Base-by-base conservation (phyloP, 2,113 vertebrate genomes). In the Climacteris rufus region DNA sequence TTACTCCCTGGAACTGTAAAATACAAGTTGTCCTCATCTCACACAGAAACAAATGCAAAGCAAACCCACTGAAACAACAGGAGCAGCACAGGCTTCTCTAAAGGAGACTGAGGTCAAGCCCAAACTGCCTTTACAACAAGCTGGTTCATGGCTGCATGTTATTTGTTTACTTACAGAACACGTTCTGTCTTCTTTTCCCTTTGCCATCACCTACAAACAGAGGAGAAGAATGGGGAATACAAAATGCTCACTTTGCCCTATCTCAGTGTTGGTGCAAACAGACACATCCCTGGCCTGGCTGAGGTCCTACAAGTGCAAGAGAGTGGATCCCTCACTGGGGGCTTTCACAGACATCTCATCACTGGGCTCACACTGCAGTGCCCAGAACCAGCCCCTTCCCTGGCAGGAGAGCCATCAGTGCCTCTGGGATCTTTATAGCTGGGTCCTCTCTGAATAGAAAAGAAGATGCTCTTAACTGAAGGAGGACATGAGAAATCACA, bases 141-240 rank as follows among this genome's bases (percentile, higher is more conserved):
- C 22, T 52, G 24, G 13, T 42, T 82, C 64, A 52, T 3, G 1
- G 42, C 45, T 79, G 30, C 15, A 9, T 49, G 50, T 63, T 28
- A 22, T 53, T 78, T 81, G 60, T 54, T 68, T 95, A 98, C 97
- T 98, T 98, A 98, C 96, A 98, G 93, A 98, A 98, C 96, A 98
- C 80, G 91, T 98, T 96, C 97, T 98, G 98, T 85, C 97, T 96
- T 85, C 97, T 98, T 94, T 96, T 98, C 93, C 97, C 96, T 98
- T 98, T 98, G 93, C 97, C 96, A 94, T 98, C 98, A 98, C 82
- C 98, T 98, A 90, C 30, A 71, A 91, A 81, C 1, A 0, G 11
- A 20, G 64, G 17, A 85, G 35, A 50, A 83, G 66, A 68, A 77
- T 0, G 1, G n/a, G 54, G 63, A 57, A 35, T 44, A 18, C 25